Evolutionary conservation across 2,113 vertebrate species (phyloP), one percentile per base, ranked within the genome.

Genomic region (Pterocles burchelli): DNA sequence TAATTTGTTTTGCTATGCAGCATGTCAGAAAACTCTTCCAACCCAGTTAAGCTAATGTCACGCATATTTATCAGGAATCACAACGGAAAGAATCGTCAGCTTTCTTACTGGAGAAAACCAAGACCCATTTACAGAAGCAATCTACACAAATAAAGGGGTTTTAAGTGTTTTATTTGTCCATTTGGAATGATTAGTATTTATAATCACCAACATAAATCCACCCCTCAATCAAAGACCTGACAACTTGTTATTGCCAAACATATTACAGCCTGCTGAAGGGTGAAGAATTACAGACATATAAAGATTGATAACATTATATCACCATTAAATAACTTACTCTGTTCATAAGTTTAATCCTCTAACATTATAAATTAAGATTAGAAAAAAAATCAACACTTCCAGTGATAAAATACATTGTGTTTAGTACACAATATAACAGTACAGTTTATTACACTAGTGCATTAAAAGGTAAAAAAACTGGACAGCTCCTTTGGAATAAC

Each of bases 171-270:
- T 97, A 95, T 96, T 97, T 93, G 62, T 75, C 78, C 80, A 87
- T 93, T 95, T 91, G 66, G 71, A 96, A 96, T 94, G 48, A 97
- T 96, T 93, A 94, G 76, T 90, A 84, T 92, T 93, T 95, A 81
- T 84, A 95, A 85, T 76, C 80, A 93, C 84, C 77, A 84, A 74
- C 25, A 88, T 88, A 95, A 88, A 96, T 94, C 55, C 74, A 83
- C 54, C 77, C 36, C 26, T 80, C 38, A 62, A 26, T 29, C 29
- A 74, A 92, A 90, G 84, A 73, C 38, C 17, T 7, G 17, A 78
- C 63, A 94, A 83, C 34, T 95, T 90, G 85, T 92, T 96, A 82
- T 51, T 85, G 74, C 81, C 82, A 82, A 95, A 74, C 93, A 61
- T 79, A 91, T 83, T 84, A 76, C 68, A 84, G 73, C 34, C 52